These are phyloP conservation scores for Aphelinus certus DNA, from an alignment of 1,140 invertebrate species.

Conservation along the genomic window DNA sequence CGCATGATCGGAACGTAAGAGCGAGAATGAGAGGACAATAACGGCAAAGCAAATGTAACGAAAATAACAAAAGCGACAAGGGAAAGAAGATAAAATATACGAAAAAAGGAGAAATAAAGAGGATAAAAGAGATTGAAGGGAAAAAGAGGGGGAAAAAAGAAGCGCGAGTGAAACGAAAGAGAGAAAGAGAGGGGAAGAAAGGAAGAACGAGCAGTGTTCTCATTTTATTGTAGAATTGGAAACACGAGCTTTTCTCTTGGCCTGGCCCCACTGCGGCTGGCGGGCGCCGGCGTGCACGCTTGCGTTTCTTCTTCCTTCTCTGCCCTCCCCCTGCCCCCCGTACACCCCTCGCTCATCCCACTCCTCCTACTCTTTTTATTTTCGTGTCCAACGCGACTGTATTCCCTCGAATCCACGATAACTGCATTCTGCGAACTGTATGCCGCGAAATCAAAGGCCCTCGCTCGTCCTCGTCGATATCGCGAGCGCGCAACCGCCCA, in stretches of 20 bases:
- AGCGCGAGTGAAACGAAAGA: neutral
- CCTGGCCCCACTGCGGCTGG: conserved; percentile 9
- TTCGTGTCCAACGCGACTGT: conserved; percentile 29
- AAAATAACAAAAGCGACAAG: conserved; percentile 15
- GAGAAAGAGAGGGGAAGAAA: conserved; percentile 6
- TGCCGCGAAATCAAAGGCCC: conserved; percentile 30
- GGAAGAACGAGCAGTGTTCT: neutral
- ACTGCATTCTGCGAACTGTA: conserved; percentile 32
- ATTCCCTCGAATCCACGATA: conserved; percentile 38
- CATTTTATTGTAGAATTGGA: conserved; percentile 38
- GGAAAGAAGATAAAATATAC: conserved; percentile 10
- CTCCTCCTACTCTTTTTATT: conserved; percentile 16
- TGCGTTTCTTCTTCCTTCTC: conserved; percentile 18
- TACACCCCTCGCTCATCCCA: neutral
- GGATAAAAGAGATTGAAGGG: no score
- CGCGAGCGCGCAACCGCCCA: neutral
- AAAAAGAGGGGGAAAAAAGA: neutral
- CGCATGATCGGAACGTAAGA: neutral
- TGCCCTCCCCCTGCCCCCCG: neutral
- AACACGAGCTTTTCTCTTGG: conserved; percentile 36
- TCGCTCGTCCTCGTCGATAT: neutral
- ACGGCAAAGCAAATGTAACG: neutral
- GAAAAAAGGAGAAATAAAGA: neutral
- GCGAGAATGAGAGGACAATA: conserved; percentile 20
- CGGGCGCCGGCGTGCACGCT: neutral